phyloP scores from a whole-genome alignment of 2,113 vertebrate genomes.

The Bothrops jararaca region DNA sequence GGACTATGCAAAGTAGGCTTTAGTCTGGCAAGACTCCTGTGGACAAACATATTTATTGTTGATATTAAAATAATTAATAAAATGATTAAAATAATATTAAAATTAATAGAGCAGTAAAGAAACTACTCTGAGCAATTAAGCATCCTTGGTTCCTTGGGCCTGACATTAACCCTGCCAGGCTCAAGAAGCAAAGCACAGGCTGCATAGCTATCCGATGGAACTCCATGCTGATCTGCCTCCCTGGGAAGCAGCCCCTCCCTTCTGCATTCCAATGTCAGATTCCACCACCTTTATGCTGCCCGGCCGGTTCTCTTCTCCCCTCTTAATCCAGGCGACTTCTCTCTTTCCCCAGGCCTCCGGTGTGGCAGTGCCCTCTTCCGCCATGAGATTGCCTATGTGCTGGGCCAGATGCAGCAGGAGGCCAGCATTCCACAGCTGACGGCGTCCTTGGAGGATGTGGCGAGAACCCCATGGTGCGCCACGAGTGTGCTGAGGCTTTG shows the following conservation, averaged over 20 bases:
- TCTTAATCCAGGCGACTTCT: too few relatives aligned
- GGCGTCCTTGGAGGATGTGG: conserved; percentile 55
- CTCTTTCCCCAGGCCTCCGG: conserved; percentile 70
- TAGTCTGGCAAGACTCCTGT: too few relatives aligned
- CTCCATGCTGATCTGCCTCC: background rate
- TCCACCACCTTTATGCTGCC: background rate
- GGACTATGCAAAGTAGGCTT: too few relatives aligned
- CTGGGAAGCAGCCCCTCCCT: background rate
- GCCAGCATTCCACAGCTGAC: conserved; percentile 78
- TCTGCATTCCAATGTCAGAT: background rate
- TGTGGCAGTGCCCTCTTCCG: conserved; percentile 87
- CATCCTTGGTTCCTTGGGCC: background rate
- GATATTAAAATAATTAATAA: too few relatives aligned
- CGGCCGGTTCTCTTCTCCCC: background rate
- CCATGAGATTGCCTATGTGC: conserved; percentile 90
- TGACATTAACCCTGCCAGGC: background rate
- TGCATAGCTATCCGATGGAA: background rate
- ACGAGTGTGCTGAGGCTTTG: conserved; percentile 92
- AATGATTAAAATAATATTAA: background rate
- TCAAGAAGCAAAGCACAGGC: background rate
- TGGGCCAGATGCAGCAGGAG: conserved; percentile 91
- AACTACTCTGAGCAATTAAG: background rate
- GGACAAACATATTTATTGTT: too few relatives aligned
- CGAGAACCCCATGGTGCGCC: conserved; percentile 93
- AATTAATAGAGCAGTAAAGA: background rate